These are phyloP conservation scores for Probaryconus sp. DNA, from an alignment of 1,140 invertebrate species.

Conservation along the genomic window DNA sequence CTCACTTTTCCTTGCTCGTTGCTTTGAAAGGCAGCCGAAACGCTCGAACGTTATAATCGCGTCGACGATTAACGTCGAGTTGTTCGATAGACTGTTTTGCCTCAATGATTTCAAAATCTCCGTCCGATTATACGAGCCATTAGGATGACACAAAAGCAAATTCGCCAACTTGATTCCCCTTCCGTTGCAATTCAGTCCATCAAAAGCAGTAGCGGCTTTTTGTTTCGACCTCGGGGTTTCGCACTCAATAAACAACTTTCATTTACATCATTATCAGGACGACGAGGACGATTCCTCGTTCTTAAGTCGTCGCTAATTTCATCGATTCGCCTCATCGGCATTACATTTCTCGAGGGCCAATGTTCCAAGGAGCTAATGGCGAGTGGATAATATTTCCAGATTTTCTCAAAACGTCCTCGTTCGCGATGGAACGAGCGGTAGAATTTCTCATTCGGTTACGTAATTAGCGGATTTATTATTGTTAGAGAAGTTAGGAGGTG, in stretches of 20 bases:
- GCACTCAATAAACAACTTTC: slow-evolving; percentile 43
- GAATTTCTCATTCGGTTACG: too few species aligned
- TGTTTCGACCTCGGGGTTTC: slow-evolving; percentile 5
- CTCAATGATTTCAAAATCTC: slow-evolving; percentile 46
- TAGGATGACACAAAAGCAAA: slow-evolving; percentile 50
- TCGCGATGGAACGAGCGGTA: too few species aligned
- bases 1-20: not conserved
- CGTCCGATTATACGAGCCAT: slow-evolving; percentile 55
- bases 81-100: slow-evolving; percentile 46
- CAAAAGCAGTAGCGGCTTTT: too few species aligned
- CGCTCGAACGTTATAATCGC: slow-evolving; percentile 38
- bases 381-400: too few species aligned
- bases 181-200: slow-evolving; percentile 9
- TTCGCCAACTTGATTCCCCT: slow-evolving; percentile 35
- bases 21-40: slow-evolving; percentile 19
- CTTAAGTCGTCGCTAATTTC: too few species aligned
- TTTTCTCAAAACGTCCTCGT: too few species aligned
- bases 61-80: slow-evolving; percentile 45
- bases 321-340: too few species aligned
- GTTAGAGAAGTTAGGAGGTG: too few species aligned
- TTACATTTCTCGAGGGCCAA: too few species aligned
- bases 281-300: too few species aligned
- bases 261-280: slow-evolving; percentile 37
- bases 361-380: too few species aligned
- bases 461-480: too few species aligned